A percentile compares a stretch with the other conserved stretches of the same genome.
Evolutionary conservation across 2,113 vertebrate species (phyloP).

Genomic region (Globicephala melas): DNA sequence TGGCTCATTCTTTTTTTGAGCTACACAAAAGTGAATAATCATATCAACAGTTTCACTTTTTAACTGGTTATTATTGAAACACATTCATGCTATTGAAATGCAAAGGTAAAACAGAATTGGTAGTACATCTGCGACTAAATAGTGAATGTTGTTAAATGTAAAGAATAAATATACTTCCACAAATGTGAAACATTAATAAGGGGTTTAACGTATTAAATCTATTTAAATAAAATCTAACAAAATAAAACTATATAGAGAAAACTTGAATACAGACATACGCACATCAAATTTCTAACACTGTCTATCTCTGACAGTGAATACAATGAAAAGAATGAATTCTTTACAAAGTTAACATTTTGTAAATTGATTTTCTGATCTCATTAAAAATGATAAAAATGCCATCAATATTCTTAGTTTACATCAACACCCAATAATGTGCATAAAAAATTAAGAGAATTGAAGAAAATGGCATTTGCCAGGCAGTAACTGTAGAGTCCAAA

Average conservation of each 20-base stretch:
- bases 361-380: constrained; percentile 14
- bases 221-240: background rate
- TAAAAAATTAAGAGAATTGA: background rate
- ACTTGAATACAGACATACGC: background rate
- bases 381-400: background rate
- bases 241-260: background rate
- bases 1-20: background rate
- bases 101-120: background rate
- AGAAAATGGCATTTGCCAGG: background rate
- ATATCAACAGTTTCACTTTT: background rate
- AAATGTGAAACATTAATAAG: background rate
- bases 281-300: background rate
- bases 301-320: background rate
- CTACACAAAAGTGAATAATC: background rate
- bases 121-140: background rate
- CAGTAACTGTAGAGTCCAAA: background rate
- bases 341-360: background rate
- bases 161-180: background rate
- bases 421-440: background rate
- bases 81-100: background rate
- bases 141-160: background rate
- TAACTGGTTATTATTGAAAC: background rate
- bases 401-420: background rate
- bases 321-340: background rate
- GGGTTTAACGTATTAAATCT: background rate